A percentile compares a stretch with the other conserved stretches of the same genome.
Evolutionary conservation across 1,140 invertebrate species (phyloP).

Genomic region (Leguminivora glycinivorella): DNA sequence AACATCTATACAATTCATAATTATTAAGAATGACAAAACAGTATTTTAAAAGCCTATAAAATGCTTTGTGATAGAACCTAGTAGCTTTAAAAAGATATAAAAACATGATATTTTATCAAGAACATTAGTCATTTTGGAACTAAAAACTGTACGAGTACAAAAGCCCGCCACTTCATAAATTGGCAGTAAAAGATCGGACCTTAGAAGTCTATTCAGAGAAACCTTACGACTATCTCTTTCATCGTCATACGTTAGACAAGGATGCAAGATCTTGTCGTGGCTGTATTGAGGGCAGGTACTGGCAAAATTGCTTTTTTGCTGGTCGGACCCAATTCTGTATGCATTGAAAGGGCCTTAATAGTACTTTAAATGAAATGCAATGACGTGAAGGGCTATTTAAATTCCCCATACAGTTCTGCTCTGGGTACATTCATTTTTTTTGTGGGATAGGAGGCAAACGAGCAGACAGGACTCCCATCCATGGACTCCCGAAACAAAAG

Average conservation of each 20-base stretch:
- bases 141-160: background rate
- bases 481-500: no score
- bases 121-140: background rate
- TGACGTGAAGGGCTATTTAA: background rate
- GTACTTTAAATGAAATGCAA: conserved; percentile 6
- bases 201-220: conserved; percentile 13
- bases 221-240: background rate
- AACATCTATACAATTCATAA: background rate
- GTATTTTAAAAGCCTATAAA: conserved; percentile 8
- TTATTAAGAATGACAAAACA: conserved; percentile 6
- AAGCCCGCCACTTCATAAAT: conserved; percentile 7
- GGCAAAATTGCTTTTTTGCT: background rate
- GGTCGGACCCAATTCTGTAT: background rate
- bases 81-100: background rate
- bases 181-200: conserved; percentile 6
- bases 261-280: background rate
- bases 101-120: background rate
- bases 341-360: background rate
- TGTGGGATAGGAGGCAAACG: no score
- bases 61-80: background rate
- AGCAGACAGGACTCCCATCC: no score
- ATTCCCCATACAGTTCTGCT: background rate
- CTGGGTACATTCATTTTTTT: background rate
- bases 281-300: background rate
- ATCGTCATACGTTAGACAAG: background rate